A percentile compares a stretch with the other conserved stretches of the same genome.
phyloP scores from a whole-genome alignment of 1,140 invertebrate species.

The Leptopilina clavipes region DNA sequence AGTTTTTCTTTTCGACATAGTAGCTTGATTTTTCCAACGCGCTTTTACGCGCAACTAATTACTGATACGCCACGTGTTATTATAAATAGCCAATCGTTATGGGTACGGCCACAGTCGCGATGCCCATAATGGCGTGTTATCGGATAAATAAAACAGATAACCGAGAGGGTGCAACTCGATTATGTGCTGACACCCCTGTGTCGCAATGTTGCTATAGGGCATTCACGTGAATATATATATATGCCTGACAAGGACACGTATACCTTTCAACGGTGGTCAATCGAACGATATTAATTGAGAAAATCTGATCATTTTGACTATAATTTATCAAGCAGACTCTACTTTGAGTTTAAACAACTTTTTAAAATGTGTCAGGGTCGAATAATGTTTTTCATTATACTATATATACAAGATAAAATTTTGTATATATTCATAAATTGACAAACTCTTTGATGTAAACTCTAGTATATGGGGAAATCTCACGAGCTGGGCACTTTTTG shows the following conservation, averaged over 20 bases:
- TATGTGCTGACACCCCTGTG: conserved; percentile 56
- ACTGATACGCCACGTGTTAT: conserved; percentile 73
- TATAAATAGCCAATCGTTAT: conserved; percentile 75
- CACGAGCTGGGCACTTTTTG: too few relatives aligned
- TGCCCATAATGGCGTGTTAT: conserved; percentile 74
- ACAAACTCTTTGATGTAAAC: too few relatives aligned
- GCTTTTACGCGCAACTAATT: conserved; percentile 71
- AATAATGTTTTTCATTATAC: not conserved
- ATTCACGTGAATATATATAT: conserved; percentile 39
- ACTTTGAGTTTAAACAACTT: conserved; percentile 7
- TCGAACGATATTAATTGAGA: conserved; percentile 20
- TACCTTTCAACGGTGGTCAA: conserved; percentile 1
- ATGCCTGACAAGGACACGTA: conserved; percentile 10
- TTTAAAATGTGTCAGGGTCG: conserved; percentile 18
- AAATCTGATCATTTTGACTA: conserved; percentile 22
- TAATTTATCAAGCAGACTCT: conserved; percentile 11
- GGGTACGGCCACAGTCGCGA: conserved; percentile 69
- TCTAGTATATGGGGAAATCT: too few relatives aligned
- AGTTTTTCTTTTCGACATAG: conserved; percentile 10
- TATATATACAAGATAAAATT: too few relatives aligned
- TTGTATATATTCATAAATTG: too few relatives aligned
- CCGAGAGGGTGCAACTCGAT: conserved; percentile 58
- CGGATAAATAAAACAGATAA: conserved; percentile 72
- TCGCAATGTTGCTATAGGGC: conserved; percentile 50
- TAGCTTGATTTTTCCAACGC: conserved; percentile 8